Evolutionary conservation across 1,140 invertebrate species (phyloP), one percentile per base, ranked within the genome.

Genomic region (Ceratina australensis): DNA sequence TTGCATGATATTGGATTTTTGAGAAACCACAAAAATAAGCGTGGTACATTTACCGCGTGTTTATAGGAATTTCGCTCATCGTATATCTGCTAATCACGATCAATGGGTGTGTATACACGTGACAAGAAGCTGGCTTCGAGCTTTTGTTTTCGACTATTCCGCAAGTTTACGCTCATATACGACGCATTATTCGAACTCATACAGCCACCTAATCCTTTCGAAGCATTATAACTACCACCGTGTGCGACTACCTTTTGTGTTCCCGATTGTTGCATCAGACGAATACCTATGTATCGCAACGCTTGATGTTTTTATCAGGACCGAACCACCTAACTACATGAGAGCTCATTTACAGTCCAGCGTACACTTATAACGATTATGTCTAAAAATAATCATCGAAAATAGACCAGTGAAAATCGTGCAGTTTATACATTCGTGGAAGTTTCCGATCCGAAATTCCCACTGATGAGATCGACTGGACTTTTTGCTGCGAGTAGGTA

Each of bases 121-220:
- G 26, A 50, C 66, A 33, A 42, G 33, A 42, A 42, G 18, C 16
- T 18, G 24, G 56, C 47, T 52, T 50, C 28, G 42, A 22, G 80
- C 81, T 79, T 82, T 79, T 52, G 76, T 65, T 79, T 72, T 74
- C 69, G 59, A 78, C 28, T 59, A 52, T 71, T 78, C 64, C 69
- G 60, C 33, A 61, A 71, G 67, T 71, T 77, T 61, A 71, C 33
- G 47, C 28, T 33, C 47, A 20, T 71, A 20, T 71, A 47, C 33
- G 33, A 24, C 24, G 42, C 24, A 77, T 56, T 71, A 71, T 61
- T 71, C 74, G 56, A 54, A 26, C 66, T 77, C 74, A 54, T 67
- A 61, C 50, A 71, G 67, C 47, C 74, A 61, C 67, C 61, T 77
- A 77, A 77, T 77, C 74, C 74, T 18, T 61, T 77, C 50, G 74